A percentile compares a stretch with the other conserved stretches of the same genome.
Evolutionary conservation across 2,113 vertebrate species (phyloP).

Genomic region (Chlorodrepanis virens): DNA sequence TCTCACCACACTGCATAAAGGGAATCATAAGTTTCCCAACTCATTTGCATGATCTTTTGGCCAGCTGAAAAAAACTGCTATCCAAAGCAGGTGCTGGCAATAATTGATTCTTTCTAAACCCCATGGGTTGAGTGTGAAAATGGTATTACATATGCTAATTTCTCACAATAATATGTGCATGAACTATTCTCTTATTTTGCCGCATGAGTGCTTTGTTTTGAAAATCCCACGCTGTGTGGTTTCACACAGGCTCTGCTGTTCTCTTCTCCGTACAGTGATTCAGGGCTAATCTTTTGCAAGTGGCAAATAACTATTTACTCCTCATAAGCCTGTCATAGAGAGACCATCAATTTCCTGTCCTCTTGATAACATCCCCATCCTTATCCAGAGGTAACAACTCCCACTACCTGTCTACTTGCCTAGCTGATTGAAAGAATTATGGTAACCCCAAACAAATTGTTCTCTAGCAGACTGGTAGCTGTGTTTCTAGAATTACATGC

Average conservation of each 20-base stretch:
- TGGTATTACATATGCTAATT: slow-evolving; percentile 57
- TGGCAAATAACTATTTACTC: background rate
- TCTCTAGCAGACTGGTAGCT: background rate
- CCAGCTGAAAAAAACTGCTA: slow-evolving; percentile 18
- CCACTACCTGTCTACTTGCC: background rate
- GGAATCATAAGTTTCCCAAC: background rate
- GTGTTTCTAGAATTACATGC: background rate
- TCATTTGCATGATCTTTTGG: background rate
- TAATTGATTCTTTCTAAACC: slow-evolving; percentile 38
- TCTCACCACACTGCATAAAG: background rate
- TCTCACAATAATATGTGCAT: slow-evolving; percentile 24
- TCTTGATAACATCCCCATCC: background rate
- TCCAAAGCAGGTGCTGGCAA: slow-evolving; percentile 48
- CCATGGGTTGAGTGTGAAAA: slow-evolving; percentile 17
- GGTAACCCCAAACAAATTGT: background rate
- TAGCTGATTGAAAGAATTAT: background rate
- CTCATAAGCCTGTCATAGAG: background rate
- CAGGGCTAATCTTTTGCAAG: background rate
- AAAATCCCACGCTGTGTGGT: slow-evolving; percentile 28
- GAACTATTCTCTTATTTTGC: slow-evolving; percentile 45
- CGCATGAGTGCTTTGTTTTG: slow-evolving; percentile 50
- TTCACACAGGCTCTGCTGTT: background rate
- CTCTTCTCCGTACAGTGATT: background rate
- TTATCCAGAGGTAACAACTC: background rate
- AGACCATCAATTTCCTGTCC: background rate